phyloP scores from a whole-genome alignment of 92 coral and sea anemone genomes.

The Galaxea fascicularis region DNA sequence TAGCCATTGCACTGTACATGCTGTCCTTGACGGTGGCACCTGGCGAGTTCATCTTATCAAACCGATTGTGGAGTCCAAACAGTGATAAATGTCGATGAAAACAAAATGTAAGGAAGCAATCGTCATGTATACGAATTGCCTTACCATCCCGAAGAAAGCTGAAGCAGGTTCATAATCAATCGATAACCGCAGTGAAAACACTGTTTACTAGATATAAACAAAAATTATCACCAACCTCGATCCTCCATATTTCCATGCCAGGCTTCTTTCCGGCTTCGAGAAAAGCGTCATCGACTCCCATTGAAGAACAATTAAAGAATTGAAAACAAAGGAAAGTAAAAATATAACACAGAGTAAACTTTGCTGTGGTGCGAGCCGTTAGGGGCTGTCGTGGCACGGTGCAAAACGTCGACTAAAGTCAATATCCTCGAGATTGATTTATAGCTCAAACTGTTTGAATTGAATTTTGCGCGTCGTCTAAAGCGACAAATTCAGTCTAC shows the following conservation, averaged over 20 bases:
- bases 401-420: not conserved
- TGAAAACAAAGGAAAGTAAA: constrained; percentile 14
- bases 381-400: not conserved
- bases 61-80: too few relatives aligned
- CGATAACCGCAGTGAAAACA: not conserved
- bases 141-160: too few relatives aligned
- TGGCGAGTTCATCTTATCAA: too few relatives aligned
- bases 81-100: too few relatives aligned
- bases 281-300: constrained; percentile 96
- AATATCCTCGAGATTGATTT: not conserved
- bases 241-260: constrained; percentile 96
- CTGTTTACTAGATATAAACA: not conserved
- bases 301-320: constrained; percentile 14
- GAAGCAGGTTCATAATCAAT: too few relatives aligned
- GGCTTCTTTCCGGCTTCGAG: constrained; percentile 86
- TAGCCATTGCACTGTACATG: too few relatives aligned
- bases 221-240: constrained; percentile 75
- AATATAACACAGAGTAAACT: not conserved
- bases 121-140: too few relatives aligned
- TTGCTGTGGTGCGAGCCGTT: not conserved
- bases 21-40: too few relatives aligned
- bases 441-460: not conserved
- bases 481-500: constrained; percentile 32
- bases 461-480: constrained; percentile 14
- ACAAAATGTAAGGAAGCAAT: too few relatives aligned